Evolutionary conservation across 2,888 invertebrate genomes (phyloP), one percentile per base, ranked within the genome.

Genomic region (Gari tellinella): DNA sequence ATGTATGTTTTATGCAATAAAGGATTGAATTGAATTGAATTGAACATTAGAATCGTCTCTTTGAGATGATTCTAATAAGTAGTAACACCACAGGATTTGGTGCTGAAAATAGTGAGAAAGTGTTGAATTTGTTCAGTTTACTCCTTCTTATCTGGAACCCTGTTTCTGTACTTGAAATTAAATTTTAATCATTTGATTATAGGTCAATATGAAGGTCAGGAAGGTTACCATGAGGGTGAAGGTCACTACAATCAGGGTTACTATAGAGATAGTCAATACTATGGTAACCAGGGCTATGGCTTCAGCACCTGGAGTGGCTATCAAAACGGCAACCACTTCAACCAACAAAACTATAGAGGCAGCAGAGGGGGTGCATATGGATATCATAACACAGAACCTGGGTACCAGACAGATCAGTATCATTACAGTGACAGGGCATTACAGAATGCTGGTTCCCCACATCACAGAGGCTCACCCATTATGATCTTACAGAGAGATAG

Each of bases 401-500:
- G 69, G 31, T 65, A 66, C 57, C 75, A 66, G 19, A 45, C 43
- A n/a, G 57, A 62, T 38, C 41, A 48, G 23, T 53, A 41, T 15
- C 73, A 72, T 2, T 72, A 61, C 60, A 70, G 79, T 80, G 63
- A 75, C 52, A 64, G 72, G 52, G 69, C 72, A 10, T 66, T 70
- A 25, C 65, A 78, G 38, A 45, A 73, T 52, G 25, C 70, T 17
- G 60, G 64, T 45, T 76, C 83, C 17, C 83, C 80, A 10, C 68
- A 81, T 26, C 82, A 83, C 10, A 79, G 79, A 23, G 78, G 79
- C 55, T 83, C 85, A 19, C 84, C 84, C 7, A 82, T 86, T 25
- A 84, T 85, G 80, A 86, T 87, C 52, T 70, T 86, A 41, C 88
- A 86, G 72, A 68, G 87, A 68, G 81, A 83, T 17, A 49, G 45